Base-by-base conservation (phyloP, 2,797 vertebrate species). In the Anableps anableps region DNA sequence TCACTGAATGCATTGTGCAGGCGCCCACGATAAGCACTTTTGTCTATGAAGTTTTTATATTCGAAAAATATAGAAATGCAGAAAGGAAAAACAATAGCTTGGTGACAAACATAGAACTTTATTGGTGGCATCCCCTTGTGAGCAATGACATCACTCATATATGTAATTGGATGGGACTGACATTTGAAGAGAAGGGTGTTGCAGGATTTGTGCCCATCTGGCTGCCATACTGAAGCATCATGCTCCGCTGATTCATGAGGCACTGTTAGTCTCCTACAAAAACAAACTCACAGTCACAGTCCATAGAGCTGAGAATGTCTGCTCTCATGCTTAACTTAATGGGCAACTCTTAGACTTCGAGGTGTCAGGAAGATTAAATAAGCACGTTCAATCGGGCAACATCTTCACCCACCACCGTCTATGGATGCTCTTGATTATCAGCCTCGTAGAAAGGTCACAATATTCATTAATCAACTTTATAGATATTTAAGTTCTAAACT, bases 131-230 rank as follows among this genome's bases (percentile, higher is more conserved):
- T 82, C 80, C 86, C 88, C 88, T 86, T 45, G 88, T 81, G 93
- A 87, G 83, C 85, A 82, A 72, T 72, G 83, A 86, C 87, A 88
- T 93, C 93, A 89, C 83, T 92, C 91, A 88, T 83, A 50, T 87
- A 79, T 92, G 91, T 96, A 95, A 95, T 94, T 95, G 93, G 93
- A 92, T 86, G 77, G 81, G 86, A 91, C 72, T 94, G 93, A 94
- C 94, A 94, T 94, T 96, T 95, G 91, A 93, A 88, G 91, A 87
- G 86, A 89, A 90, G 89, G 90, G 90, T 93, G 93, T 94, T 82
- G 84, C 74, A 78, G 89, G 84, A 77, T 91, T 88, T 85, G 91
- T 90, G 92, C 80, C 76, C 84, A 83, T 85, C 88, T 84, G 58
- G 76, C 86, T 72, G 87, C 89, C 79, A 75, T 79, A 72, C 83